Percentiles rank a stretch among this genome's conserved stretches.
Evolutionary conservation across 1,140 invertebrate genomes (phyloP).

Genomic region (Kradibia gibbosae): DNA sequence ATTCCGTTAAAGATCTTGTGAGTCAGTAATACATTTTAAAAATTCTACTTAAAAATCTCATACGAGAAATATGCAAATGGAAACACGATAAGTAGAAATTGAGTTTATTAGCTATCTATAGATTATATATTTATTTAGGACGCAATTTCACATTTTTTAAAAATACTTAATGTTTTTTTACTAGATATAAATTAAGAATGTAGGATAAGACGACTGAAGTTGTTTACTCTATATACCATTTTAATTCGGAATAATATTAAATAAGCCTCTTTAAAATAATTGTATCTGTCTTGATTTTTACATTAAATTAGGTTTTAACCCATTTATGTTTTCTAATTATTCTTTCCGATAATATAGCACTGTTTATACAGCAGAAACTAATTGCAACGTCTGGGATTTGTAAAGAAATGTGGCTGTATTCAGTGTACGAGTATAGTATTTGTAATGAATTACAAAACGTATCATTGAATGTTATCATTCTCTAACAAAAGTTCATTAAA

Average conservation of each 20-base stretch:
- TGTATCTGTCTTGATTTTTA: neutral
- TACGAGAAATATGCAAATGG: neutral
- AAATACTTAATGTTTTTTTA: no score
- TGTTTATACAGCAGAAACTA: neutral
- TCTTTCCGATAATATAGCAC: neutral
- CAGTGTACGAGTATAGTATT: neutral
- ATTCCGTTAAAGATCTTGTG: no score
- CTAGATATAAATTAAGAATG: no score
- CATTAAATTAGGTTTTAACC: neutral
- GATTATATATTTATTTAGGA: no score
- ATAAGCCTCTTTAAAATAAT: no score
- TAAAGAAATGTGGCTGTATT: neutral
- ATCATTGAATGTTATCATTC: neutral
- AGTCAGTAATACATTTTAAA: neutral
- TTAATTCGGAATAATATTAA: no score
- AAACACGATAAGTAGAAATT: neutral
- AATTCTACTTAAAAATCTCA: neutral
- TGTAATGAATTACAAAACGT: neutral
- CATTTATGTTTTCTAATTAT: neutral
- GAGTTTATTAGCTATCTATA: neutral
- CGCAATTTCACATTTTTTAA: no score
- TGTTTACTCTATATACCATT: neutral
- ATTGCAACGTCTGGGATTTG: neutral
- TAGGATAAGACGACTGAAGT: neutral
- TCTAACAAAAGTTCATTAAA: constrained; percentile 3